A percentile compares a stretch with the other conserved stretches of the same genome.
phyloP scores from a whole-genome alignment of 2,888 invertebrate genomes.

The Norana najaformis region DNA sequence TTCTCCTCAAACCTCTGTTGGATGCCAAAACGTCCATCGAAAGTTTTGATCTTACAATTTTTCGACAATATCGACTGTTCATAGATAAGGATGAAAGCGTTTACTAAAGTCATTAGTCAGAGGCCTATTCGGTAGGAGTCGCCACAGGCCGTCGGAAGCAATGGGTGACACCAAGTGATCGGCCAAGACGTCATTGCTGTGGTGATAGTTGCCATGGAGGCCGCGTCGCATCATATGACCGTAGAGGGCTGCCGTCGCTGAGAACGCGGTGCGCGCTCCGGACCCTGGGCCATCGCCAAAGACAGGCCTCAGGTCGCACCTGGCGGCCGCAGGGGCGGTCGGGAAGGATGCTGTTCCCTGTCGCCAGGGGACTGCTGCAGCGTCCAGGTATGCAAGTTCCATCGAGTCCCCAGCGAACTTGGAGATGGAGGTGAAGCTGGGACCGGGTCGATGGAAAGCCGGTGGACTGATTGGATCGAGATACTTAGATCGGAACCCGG shows the following conservation, averaged over 20 bases:
- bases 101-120: not conserved
- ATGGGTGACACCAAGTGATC: not conserved
- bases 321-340: not conserved
- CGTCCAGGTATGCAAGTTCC: not conserved
- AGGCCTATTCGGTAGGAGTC: conserved; percentile 10
- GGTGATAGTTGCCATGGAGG: conserved; percentile 19
- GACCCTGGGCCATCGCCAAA: not conserved
- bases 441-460: not conserved
- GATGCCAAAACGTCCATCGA: not conserved
- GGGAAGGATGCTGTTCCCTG: not conserved
- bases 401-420: not conserved
- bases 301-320: not conserved
- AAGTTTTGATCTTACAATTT: not conserved
- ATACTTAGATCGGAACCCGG: not conserved
- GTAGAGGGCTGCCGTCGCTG: conserved; percentile 6
- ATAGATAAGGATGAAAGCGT: conserved; percentile 18
- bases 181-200: conserved; percentile 14
- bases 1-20: not conserved
- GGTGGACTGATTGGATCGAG: not conserved
- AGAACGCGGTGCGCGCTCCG: not conserved
- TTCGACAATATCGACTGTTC: not conserved
- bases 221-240: conserved; percentile 21
- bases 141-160: not conserved
- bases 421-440: not conserved
- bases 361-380: not conserved